A percentile compares a stretch with the other conserved stretches of the same genome.
Evolutionary conservation across 2,888 invertebrate genomes (phyloP).

Genomic region (Arge pagana): DNA sequence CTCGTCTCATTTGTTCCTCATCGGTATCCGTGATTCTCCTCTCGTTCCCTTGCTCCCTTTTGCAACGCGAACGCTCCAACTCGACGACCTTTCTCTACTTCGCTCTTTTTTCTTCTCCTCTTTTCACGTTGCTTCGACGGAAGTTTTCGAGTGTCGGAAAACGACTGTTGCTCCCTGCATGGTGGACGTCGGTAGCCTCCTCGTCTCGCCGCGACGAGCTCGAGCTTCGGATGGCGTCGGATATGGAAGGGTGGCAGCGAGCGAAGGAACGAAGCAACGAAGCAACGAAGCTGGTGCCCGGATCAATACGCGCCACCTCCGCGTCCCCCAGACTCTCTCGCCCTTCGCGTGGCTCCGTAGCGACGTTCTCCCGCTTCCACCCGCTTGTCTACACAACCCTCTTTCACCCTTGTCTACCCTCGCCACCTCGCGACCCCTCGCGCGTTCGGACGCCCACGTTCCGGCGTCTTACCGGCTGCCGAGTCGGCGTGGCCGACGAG

Average conservation of each 20-base stretch:
- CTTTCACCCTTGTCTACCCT: constrained; percentile 22
- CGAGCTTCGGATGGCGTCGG: constrained; percentile 21
- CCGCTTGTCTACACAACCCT: background rate
- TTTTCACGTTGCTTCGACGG: no score
- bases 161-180: constrained; percentile 17
- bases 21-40: no score
- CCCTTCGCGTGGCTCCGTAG: constrained; percentile 23
- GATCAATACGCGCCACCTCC: constrained; percentile 54
- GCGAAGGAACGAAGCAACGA: constrained; percentile 34
- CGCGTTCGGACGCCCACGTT: constrained; percentile 19
- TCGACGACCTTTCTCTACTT: no score
- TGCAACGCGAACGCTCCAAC: no score
- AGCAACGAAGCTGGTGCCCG: constrained; percentile 40
- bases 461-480: constrained; percentile 32
- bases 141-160: constrained; percentile 17
- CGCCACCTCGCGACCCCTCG: constrained; percentile 20
- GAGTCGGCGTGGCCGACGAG: constrained; percentile 10
- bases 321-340: constrained; percentile 10
- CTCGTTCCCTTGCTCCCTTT: no score
- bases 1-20: no score
- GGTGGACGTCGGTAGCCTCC: constrained; percentile 4
- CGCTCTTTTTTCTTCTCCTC: no score
- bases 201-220: constrained; percentile 1
- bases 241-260: constrained; percentile 29
- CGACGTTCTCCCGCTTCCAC: constrained; percentile 24